phyloP scores from a whole-genome alignment of 2,797 vertebrate genomes.

The Urosaurus nigricauda region DNA sequence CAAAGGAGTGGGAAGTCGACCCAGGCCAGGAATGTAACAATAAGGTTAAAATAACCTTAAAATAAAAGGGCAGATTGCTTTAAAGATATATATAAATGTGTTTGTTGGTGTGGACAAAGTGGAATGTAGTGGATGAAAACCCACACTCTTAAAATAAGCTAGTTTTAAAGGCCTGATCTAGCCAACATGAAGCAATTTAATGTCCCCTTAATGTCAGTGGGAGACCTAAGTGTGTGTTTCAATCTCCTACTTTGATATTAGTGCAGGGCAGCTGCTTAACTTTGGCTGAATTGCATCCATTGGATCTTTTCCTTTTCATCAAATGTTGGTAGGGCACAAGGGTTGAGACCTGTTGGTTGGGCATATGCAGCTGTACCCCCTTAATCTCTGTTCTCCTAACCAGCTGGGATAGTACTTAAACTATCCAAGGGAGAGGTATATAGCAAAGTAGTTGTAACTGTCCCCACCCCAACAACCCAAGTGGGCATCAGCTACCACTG shows the following conservation, averaged over 20 bases:
- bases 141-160: not conserved
- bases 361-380: too few relatives aligned
- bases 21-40: not conserved
- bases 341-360: not conserved
- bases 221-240: constrained; percentile 29
- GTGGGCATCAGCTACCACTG: too few relatives aligned
- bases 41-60: constrained; percentile 18
- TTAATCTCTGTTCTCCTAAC: too few relatives aligned
- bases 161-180: not conserved
- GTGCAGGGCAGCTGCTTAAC: constrained; percentile 34
- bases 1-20: not conserved
- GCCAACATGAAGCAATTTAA: not conserved
- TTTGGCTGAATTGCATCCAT: not conserved
- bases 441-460: too few relatives aligned
- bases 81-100: too few relatives aligned
- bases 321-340: not conserved
- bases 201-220: not conserved
- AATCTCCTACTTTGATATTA: constrained; percentile 55
- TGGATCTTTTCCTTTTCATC: not conserved
- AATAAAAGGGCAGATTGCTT: not conserved
- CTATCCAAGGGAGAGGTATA: too few relatives aligned
- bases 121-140: not conserved
- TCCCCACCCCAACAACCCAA: too few relatives aligned
- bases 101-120: too few relatives aligned
- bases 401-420: too few relatives aligned